phyloP scores from a whole-genome alignment of 2,113 vertebrate genomes.

The Canis aureus region DNA sequence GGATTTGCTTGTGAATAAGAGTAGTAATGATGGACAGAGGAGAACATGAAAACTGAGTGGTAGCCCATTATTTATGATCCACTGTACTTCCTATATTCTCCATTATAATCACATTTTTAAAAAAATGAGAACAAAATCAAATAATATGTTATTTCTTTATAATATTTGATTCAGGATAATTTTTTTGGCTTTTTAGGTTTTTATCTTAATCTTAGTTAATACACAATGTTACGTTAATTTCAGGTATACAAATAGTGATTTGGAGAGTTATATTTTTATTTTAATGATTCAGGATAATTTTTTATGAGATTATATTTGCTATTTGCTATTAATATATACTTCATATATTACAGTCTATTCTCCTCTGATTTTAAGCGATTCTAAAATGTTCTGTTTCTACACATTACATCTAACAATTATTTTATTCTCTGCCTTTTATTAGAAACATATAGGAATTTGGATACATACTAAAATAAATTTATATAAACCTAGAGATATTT shows the following conservation, averaged over 20 bases:
- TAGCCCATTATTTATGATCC: neutral
- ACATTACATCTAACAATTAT: neutral
- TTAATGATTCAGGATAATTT: conserved; percentile 3
- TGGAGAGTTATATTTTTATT: neutral
- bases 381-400: conserved; percentile 46
- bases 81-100: neutral
- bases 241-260: neutral
- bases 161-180: neutral
- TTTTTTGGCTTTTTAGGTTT: neutral
- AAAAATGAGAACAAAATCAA: neutral
- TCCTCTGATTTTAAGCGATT: conserved; percentile 20
- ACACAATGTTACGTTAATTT: neutral
- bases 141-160: neutral
- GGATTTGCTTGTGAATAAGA: neutral
- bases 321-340: neutral
- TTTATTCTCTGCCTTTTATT: conserved; percentile 29
- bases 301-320: neutral
- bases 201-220: neutral
- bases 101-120: neutral
- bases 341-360: neutral
- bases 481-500: conserved; percentile 13
- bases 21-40: neutral
- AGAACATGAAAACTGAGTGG: neutral
- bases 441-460: conserved; percentile 41
- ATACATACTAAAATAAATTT: conserved; percentile 23